These are phyloP conservation scores for Drosophila subobscura DNA, from an alignment of 1,140 invertebrate species.

Conservation along the genomic window DNA sequence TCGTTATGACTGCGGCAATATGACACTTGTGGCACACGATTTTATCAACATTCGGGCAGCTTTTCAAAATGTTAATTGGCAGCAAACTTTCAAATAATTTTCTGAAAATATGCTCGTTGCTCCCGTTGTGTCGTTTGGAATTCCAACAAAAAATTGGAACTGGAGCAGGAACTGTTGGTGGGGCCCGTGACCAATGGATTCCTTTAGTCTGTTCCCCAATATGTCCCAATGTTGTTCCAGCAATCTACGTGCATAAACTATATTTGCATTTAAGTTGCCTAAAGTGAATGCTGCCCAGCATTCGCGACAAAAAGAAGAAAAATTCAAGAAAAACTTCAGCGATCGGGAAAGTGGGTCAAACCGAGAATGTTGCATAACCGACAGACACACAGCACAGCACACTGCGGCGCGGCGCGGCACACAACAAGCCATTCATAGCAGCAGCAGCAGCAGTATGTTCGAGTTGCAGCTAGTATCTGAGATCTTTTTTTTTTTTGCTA, in stretches of 20 bases:
- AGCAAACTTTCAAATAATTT: constrained; percentile 58
- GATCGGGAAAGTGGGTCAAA: constrained; percentile 68
- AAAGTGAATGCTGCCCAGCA: constrained; percentile 68
- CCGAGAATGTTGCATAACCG: constrained; percentile 79
- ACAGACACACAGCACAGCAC: constrained; percentile 25
- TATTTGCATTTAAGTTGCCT: constrained; percentile 35
- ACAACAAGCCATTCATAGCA: constrained; percentile 53
- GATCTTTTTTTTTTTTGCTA: constrained; percentile 60
- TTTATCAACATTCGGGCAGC: constrained; percentile 41
- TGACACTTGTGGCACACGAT: constrained; percentile 60
- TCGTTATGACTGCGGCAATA: constrained; percentile 55
- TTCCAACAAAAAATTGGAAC: neutral
- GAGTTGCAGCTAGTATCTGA: constrained; percentile 53
- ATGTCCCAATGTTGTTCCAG: constrained; percentile 16
- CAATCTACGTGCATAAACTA: constrained; percentile 4
- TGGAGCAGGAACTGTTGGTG: neutral
- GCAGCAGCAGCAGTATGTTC: constrained; percentile 21
- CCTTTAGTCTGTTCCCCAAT: too few species aligned
- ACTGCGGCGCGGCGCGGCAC: constrained; percentile 25
- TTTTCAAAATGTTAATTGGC: constrained; percentile 64
- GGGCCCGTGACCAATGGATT: neutral
- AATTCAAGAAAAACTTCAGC: constrained; percentile 43
- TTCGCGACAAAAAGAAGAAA: constrained; percentile 66
- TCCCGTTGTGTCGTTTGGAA: neutral
- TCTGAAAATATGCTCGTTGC: constrained; percentile 18